Conservation (phyloP, 2,113 vertebrate genomes). For the Coryphaenoides rupestris region DNA sequence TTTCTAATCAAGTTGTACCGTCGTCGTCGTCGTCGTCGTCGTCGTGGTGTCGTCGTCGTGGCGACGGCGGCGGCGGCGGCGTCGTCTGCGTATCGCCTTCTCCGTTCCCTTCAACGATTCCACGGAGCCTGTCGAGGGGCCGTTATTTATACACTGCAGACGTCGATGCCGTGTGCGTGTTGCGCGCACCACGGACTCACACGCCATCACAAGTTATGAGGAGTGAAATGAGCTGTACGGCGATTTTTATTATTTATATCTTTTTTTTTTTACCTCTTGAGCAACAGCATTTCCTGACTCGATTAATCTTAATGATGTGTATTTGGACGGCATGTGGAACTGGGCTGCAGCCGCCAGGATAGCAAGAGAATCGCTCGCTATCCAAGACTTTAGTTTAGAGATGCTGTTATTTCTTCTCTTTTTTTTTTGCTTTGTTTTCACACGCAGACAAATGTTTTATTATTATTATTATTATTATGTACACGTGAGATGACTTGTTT, state of each 20-base stretch:
- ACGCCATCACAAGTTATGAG: conserved; percentile 60
- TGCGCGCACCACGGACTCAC: conserved; percentile 40
- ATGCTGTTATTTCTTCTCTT: too few relatives aligned
- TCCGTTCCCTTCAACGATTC: conserved; percentile 29
- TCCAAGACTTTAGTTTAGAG: too few relatives aligned
- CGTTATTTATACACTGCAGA: conserved; percentile 38
- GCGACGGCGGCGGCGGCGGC: too few relatives aligned
- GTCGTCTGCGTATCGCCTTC: too few relatives aligned
- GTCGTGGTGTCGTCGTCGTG: too few relatives aligned
- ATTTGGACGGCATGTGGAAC: conserved; percentile 17
- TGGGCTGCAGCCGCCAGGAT: conserved; percentile 5
- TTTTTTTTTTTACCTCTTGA: conserved; percentile 13
- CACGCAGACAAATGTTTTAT: too few relatives aligned
- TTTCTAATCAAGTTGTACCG: conserved; percentile 55
- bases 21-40: too few relatives aligned
- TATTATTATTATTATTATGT: too few relatives aligned
- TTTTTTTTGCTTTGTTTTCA: too few relatives aligned
- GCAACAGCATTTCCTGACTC: conserved; percentile 39
- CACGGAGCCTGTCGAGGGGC: conserved; percentile 38
- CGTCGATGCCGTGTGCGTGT: too few relatives aligned
- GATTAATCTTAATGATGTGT: conserved; percentile 33
- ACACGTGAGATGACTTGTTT: too few relatives aligned
- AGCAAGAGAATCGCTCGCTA: conserved; percentile 11
- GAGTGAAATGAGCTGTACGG: conserved; percentile 54
- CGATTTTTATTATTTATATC: conserved; percentile 12